These are phyloP conservation scores for Stictocephala bisonia DNA, from an alignment of 2,888 invertebrate species.

Conservation along the genomic window DNA sequence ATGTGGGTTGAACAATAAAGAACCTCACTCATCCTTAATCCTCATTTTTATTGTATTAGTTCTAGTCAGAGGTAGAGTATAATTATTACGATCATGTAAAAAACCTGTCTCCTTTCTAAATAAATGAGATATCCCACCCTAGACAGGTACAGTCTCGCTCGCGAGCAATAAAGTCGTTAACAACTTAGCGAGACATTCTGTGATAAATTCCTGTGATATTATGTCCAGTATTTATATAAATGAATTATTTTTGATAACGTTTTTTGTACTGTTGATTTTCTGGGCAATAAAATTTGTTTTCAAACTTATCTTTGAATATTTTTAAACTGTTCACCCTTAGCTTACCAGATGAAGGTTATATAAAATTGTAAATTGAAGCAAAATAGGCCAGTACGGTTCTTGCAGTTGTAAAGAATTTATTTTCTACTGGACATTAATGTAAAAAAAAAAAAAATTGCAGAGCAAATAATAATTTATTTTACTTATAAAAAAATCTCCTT, in stretches of 20 bases:
- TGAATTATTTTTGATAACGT: constrained; percentile 27
- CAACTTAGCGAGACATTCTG: constrained; percentile 45
- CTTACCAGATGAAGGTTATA: not conserved
- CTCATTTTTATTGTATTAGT: too few species aligned
- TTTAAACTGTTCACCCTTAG: constrained; percentile 19
- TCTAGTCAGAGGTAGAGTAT: constrained; percentile 16
- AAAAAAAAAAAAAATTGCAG: too few species aligned
- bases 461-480: not conserved
- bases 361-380: not conserved
- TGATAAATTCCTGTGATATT: constrained; percentile 50
- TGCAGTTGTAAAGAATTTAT: not conserved
- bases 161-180: constrained; percentile 42
- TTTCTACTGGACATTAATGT: too few species aligned
- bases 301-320: constrained; percentile 24
- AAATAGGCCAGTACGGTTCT: not conserved
- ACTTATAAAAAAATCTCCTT: too few species aligned
- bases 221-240: constrained; percentile 41
- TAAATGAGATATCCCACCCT: constrained; percentile 46
- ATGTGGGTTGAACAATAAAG: too few species aligned
- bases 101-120: constrained; percentile 47
- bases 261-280: constrained; percentile 44
- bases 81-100: constrained; percentile 1
- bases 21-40: too few species aligned
- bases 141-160: constrained; percentile 40
- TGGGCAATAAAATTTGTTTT: constrained; percentile 49